Conservation (phyloP, 2,113 vertebrate genomes). For the Rhabdomys dilectus region DNA sequence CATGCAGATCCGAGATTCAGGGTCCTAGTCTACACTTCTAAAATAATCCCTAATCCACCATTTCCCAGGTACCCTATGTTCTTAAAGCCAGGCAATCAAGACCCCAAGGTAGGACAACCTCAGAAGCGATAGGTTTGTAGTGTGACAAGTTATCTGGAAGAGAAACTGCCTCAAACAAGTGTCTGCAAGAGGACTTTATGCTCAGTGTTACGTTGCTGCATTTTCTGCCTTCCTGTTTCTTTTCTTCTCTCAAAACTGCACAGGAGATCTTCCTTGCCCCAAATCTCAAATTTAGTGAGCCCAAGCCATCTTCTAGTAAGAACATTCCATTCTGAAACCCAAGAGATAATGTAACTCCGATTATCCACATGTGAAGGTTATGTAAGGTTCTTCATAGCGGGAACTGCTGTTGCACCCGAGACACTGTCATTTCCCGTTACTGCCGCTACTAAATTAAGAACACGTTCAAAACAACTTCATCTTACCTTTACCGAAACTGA, state of each 20-base stretch:
- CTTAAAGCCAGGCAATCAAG: not conserved
- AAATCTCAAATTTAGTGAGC: constrained; percentile 30
- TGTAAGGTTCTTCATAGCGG: not conserved
- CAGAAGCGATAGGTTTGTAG: not conserved
- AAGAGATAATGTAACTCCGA: not conserved
- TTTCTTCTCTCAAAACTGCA: constrained; percentile 5
- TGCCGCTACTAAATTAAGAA: constrained; percentile 67
- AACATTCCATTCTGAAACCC: not conserved
- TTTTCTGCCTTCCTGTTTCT: not conserved
- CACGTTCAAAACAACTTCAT: constrained; percentile 62
- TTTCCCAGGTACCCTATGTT: not conserved
- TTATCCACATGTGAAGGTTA: not conserved
- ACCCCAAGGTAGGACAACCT: not conserved
- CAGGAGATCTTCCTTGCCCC: not conserved
- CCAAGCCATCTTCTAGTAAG: not conserved
- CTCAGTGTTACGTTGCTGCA: not conserved
- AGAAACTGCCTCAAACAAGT: not conserved
- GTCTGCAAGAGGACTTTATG: not conserved
- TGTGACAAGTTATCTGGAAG: not conserved
- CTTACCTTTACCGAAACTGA: not conserved
- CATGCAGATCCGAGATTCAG: not conserved
- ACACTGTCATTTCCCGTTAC: constrained; percentile 27
- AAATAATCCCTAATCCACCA: not conserved
- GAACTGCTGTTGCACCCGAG: not conserved
- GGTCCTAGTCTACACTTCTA: not conserved